These are phyloP conservation scores for Zophobas morio DNA, from an alignment of 1,140 invertebrate species.

Conservation along the genomic window DNA sequence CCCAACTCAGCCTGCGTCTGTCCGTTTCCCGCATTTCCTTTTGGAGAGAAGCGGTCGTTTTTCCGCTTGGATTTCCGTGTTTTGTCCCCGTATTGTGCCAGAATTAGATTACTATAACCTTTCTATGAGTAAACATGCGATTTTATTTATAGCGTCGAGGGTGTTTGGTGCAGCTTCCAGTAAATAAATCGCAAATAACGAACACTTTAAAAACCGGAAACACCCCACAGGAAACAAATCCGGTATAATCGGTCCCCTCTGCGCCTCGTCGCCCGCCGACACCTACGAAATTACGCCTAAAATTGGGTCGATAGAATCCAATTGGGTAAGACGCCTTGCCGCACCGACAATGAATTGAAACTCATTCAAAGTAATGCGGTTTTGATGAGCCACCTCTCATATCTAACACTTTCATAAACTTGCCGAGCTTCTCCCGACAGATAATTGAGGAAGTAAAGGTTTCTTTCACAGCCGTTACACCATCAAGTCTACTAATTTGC, in stretches of 20 bases:
- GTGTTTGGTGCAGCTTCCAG: too few relatives aligned
- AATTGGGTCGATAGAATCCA: slow-evolving; percentile 25
- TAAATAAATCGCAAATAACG: background rate
- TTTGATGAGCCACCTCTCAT: slow-evolving; percentile 23
- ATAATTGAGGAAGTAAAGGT: slow-evolving; percentile 13
- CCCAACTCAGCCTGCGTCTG: too few relatives aligned
- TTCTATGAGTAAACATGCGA: too few relatives aligned
- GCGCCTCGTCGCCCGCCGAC: background rate
- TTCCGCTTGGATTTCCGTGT: too few relatives aligned
- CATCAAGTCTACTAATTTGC: background rate
- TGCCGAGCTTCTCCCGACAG: background rate
- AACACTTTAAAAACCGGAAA: background rate
- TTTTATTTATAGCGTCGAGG: too few relatives aligned
- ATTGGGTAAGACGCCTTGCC: slow-evolving; percentile 18
- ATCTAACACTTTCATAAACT: slow-evolving; percentile 27
- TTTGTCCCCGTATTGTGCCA: too few relatives aligned
- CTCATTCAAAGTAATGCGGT: slow-evolving; percentile 26
- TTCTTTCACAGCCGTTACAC: background rate
- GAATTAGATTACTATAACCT: too few relatives aligned
- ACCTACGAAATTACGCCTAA: slow-evolving; percentile 13
- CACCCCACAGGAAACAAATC: slow-evolving; percentile 7
- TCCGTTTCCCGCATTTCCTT: too few relatives aligned
- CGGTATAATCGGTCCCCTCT: background rate
- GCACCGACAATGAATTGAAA: slow-evolving; percentile 26
- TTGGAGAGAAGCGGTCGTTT: too few relatives aligned